Percentiles rank a stretch among this genome's conserved stretches.
These are phyloP conservation scores for Scyliorhinus canicula DNA, from an alignment of 2,797 vertebrate species.

Conservation along the genomic window DNA sequence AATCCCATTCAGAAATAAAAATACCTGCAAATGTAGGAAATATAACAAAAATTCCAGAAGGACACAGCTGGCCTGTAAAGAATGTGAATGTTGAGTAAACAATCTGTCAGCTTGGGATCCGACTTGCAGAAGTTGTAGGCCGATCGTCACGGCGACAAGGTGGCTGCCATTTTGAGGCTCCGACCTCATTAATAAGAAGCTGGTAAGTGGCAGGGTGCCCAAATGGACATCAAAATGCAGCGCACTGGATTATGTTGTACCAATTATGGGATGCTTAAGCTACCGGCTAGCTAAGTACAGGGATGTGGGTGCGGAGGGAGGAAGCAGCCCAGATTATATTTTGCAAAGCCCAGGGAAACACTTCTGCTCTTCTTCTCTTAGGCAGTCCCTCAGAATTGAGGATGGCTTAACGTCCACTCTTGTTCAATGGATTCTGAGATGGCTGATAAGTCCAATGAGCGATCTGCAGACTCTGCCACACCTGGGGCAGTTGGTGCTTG, in stretches of 20 bases:
- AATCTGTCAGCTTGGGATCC: not conserved
- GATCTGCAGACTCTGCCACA: no score
- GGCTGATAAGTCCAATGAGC: no score
- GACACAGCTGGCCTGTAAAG: not conserved
- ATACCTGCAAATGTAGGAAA: not conserved
- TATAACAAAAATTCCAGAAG: not conserved
- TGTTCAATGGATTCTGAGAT: no score
- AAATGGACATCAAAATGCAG: not conserved
- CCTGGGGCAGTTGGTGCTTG: no score
- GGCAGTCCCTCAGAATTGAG: no score
- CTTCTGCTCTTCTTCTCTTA: no score
- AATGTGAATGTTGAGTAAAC: not conserved
- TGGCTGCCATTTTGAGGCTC: not conserved
- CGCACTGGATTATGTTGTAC: no score
- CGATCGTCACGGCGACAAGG: not conserved
- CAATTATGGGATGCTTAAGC: not conserved
- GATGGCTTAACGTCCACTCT: no score
- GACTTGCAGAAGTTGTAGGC: not conserved
- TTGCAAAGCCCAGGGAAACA: not conserved
- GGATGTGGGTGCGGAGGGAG: not conserved
- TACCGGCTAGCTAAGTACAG: not conserved
- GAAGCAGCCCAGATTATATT: not conserved
- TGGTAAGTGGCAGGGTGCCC: no score
- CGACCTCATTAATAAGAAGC: not conserved
- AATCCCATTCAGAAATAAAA: not conserved